Evolutionary conservation across 2,113 vertebrate genomes (phyloP).

Genomic region (Arothron firmamentum): DNA sequence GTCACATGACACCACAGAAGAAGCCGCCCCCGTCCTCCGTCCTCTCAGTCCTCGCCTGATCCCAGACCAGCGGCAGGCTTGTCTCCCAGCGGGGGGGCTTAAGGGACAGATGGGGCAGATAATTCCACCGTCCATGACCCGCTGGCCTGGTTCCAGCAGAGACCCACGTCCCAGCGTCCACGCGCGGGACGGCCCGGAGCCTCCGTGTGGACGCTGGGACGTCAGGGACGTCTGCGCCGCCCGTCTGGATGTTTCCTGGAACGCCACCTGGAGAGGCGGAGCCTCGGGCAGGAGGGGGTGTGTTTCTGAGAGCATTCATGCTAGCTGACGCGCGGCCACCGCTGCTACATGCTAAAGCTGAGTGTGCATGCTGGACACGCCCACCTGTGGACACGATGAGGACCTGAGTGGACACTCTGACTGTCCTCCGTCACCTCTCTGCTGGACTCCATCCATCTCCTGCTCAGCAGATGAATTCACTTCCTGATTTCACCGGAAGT

Average conservation of each 20-base stretch:
- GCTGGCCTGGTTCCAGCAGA: constrained; percentile 61
- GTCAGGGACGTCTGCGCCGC: constrained; percentile 42
- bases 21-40: constrained; percentile 2
- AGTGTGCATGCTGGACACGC: no score
- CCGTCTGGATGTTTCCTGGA: constrained; percentile 44
- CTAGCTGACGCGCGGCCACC: no score
- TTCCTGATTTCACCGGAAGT: no score
- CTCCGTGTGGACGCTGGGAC: constrained; percentile 40
- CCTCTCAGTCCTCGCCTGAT: constrained; percentile 32
- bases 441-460: constrained; percentile 48
- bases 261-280: constrained; percentile 21
- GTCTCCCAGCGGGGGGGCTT: constrained; percentile 59
- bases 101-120: constrained; percentile 56
- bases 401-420: no score
- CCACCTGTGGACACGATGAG: no score
- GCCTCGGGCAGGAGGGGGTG: constrained; percentile 50
- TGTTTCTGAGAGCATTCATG: constrained; percentile 17
- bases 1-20: constrained; percentile 30
- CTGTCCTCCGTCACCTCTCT: constrained; percentile 36
- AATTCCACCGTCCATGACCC: constrained; percentile 26
- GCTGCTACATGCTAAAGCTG: no score
- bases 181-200: constrained; percentile 32
- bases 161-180: constrained; percentile 44
- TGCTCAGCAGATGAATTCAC: constrained; percentile 6
- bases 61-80: constrained; percentile 27